Percentiles rank a stretch among this genome's conserved stretches.
These are phyloP conservation scores for Gonioctena quinquepunctata DNA, from an alignment of 1,140 invertebrate genomes.

Conservation along the genomic window DNA sequence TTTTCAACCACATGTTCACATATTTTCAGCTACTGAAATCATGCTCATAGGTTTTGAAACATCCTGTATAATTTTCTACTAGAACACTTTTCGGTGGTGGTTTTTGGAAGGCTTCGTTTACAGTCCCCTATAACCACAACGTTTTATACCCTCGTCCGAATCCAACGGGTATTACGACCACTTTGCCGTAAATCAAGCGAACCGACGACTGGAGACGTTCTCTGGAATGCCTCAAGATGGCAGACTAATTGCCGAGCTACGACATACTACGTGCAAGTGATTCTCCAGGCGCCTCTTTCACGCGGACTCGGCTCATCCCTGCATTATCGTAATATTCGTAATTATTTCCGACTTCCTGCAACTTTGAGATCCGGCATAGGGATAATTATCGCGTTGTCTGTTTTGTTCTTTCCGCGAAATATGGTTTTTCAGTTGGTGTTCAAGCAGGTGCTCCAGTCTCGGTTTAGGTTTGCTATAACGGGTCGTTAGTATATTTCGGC, in stretches of 20 bases:
- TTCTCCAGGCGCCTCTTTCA: not conserved
- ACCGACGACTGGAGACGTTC: not conserved
- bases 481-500: no score
- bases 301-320: conserved; percentile 11
- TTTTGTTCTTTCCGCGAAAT: conserved; percentile 1
- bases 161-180: not conserved
- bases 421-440: conserved; percentile 2
- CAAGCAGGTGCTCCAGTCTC: not conserved
- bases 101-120: no score
- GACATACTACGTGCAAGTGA: not conserved
- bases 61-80: not conserved
- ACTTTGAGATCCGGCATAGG: not conserved
- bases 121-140: not conserved
- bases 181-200: not conserved
- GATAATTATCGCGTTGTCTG: conserved; percentile 3
- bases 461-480: no score
- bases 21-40: no score
- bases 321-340: conserved; percentile 10
- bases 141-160: not conserved
- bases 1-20: no score
- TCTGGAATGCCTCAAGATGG: not conserved
- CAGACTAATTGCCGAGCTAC: conserved; percentile 5
- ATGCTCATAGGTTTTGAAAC: not conserved
- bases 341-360: conserved; percentile 21
- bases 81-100: not conserved